Conservation (phyloP, 2,888 invertebrate genomes). For the Meteorus cinctellus region DNA sequence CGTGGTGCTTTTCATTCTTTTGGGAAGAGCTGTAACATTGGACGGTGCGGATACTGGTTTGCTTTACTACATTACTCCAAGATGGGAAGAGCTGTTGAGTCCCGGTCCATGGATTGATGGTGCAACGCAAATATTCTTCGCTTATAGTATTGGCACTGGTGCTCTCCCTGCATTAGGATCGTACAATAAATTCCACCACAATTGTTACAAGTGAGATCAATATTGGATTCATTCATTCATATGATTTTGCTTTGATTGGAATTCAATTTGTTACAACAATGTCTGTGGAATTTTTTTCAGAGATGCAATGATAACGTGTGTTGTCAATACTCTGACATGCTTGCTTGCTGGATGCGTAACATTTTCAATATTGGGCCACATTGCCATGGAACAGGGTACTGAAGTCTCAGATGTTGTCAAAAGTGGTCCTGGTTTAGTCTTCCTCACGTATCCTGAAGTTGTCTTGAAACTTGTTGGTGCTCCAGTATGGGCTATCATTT, state of each 20-base stretch:
- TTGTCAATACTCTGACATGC: constrained; percentile 83
- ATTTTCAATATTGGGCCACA: constrained; percentile 84
- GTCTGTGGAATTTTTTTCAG: constrained; percentile 67
- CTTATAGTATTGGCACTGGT: constrained; percentile 85
- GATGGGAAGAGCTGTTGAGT: constrained; percentile 75
- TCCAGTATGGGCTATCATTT: constrained; percentile 82
- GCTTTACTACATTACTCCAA: constrained; percentile 80
- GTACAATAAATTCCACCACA: constrained; percentile 85
- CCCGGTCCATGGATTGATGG: constrained; percentile 83
- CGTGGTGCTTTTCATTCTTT: constrained; percentile 79
- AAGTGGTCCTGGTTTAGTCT: constrained; percentile 83
- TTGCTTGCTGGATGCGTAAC: constrained; percentile 85
- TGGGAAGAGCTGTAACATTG: constrained; percentile 80
- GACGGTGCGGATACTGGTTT: constrained; percentile 80
- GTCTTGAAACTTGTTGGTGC: constrained; percentile 83
- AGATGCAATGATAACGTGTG: constrained; percentile 82
- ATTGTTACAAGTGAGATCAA: constrained; percentile 80
- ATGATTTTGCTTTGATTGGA: background rate
- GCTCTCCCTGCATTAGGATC: constrained; percentile 84
- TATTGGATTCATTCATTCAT: background rate
- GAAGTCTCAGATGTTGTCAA: constrained; percentile 76
- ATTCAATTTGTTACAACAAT: background rate
- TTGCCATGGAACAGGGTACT: constrained; percentile 76
- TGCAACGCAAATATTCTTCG: constrained; percentile 86
- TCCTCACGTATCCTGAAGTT: constrained; percentile 84